phyloP scores from a whole-genome alignment of 2,113 vertebrate species.

The Symphodus melops region DNA sequence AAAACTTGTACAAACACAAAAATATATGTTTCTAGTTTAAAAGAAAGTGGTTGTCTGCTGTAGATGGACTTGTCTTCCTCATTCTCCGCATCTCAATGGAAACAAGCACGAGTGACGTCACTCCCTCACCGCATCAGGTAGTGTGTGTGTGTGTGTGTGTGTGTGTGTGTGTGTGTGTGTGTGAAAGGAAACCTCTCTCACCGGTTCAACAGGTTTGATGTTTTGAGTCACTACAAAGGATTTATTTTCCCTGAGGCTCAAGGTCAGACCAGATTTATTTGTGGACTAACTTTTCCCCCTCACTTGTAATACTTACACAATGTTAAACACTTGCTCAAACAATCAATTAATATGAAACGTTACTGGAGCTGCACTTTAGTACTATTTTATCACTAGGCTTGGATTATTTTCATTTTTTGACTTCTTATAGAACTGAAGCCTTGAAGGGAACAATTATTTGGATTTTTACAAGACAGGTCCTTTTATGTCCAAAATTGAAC shows the following conservation, averaged over 20 bases:
- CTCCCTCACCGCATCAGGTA: conserved; percentile 41
- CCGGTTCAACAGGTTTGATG: conserved; percentile 54
- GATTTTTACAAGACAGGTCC: too few species aligned
- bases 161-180: too few species aligned
- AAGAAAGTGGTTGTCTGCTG: background rate
- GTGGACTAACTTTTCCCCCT: background rate
- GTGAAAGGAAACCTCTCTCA: background rate
- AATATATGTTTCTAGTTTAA: too few species aligned
- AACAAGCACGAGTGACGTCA: conserved; percentile 44
- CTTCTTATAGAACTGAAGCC: too few species aligned
- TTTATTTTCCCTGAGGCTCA: conserved; percentile 1
- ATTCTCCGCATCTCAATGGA: conserved; percentile 46
- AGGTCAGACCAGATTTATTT: conserved; percentile 21
- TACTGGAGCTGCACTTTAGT: too few species aligned
- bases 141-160: background rate
- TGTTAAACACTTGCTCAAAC: too few species aligned
- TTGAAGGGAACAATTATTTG: too few species aligned
- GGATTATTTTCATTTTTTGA: too few species aligned
- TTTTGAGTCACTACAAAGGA: conserved; percentile 32
- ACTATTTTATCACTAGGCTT: too few species aligned
- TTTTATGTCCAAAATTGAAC: too few species aligned
- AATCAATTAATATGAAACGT: too few species aligned
- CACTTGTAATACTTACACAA: background rate
- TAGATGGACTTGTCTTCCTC: conserved; percentile 59
- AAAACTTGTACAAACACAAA: too few species aligned